Percentiles rank a stretch among this genome's conserved stretches.
These are phyloP conservation scores for Axinella damicornis DNA, from an alignment of 37 sponge, comb jelly and placozoan genomes.

Conservation along the genomic window DNA sequence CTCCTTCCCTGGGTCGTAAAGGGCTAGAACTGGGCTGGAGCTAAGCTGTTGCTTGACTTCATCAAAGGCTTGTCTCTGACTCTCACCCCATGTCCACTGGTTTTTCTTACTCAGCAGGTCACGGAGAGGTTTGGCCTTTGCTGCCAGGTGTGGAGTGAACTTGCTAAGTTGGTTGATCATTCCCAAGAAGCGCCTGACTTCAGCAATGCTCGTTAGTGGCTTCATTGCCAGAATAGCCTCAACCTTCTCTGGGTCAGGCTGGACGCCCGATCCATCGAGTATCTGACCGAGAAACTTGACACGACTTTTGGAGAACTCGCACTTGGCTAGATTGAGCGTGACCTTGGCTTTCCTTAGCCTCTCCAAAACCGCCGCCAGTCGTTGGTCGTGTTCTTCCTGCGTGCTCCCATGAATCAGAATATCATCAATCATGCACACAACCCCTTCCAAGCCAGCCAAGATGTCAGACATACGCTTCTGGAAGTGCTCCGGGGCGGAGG, in stretches of 20 bases:
- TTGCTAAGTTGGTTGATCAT: constrained; percentile 50
- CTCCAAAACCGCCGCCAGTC: constrained; percentile 29
- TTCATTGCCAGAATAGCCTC: constrained; percentile 15
- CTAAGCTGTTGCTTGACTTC: constrained; percentile 24
- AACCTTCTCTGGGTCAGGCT: constrained; percentile 52
- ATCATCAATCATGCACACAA: constrained; percentile 53
- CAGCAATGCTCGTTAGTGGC: constrained; percentile 28
- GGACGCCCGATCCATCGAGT: constrained; percentile 25
- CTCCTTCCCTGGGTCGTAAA: constrained; percentile 29
- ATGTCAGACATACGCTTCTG: constrained; percentile 36
- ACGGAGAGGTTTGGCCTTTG: constrained; percentile 31
- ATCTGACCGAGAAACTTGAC: constrained; percentile 60
- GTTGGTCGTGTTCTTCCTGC: constrained; percentile 40
- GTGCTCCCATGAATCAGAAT: constrained; percentile 23
- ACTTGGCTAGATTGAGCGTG: constrained; percentile 48
- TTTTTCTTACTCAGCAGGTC: constrained; percentile 31
- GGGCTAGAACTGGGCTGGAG: constrained; percentile 24
- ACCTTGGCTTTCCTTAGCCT: constrained; percentile 4
- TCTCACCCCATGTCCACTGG: constrained; percentile 35
- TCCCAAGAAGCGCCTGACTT: constrained; percentile 50
- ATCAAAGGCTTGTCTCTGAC: constrained; percentile 46
- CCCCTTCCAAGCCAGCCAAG: constrained; percentile 40
- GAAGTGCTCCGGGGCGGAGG: constrained; percentile 62
- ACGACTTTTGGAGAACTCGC: constrained; percentile 23
- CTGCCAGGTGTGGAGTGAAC: constrained; percentile 38